Evolutionary conservation across 2,113 vertebrate genomes (phyloP), one percentile per base, ranked within the genome.

Genomic region (Lethenteron camtschaticum): DNA sequence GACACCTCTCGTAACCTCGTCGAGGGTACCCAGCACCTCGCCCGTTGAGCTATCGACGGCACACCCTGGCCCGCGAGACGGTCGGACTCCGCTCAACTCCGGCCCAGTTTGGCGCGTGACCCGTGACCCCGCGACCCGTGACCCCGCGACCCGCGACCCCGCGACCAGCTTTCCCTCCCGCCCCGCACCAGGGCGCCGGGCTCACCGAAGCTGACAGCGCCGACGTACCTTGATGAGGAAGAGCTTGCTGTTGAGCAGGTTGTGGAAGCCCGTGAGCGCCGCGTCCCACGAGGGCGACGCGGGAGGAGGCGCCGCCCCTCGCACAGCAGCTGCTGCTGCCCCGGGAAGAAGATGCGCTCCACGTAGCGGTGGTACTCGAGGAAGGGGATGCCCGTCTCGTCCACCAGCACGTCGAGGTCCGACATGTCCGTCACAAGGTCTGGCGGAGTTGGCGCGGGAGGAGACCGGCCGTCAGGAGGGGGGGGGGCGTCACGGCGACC

Each of bases 381-480:
- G 73, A 95, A 87, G 2, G 91, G 92, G 73, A 91, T 96, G 71
- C 91, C 82, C 1, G 83, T 87, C 76, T 97, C 92, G 3, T 85
- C 90, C 71, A 90, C 79, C 10, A 96, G 89, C 11, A 81, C 95
- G 68, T 88, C 94, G 74, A 95, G 88, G 77, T 97, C 92, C 73
- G 95, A 90, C 92, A 97, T 97, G 73, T 97, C 91, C 13, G 95
- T 97, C 91, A 96, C 95, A 68, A 97, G 82, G 75, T 97, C 92
- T 97, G 77, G 59, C 11, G 11, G 41, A 6, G 6, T 8, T 14
- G 20, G 20, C 13, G 18, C 57, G 76, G 11, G 8, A 16, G 24
- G n/a, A 9, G 9, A 57, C 56, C 9, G 3, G 18, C 5, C 13
- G 2, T 2, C 56, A 18, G 70, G 18, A 68, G 70, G 73, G 72